A percentile compares a stretch with the other conserved stretches of the same genome.
Evolutionary conservation across 2,113 vertebrate species (phyloP).

Genomic region (Podarcis cretensis): DNA sequence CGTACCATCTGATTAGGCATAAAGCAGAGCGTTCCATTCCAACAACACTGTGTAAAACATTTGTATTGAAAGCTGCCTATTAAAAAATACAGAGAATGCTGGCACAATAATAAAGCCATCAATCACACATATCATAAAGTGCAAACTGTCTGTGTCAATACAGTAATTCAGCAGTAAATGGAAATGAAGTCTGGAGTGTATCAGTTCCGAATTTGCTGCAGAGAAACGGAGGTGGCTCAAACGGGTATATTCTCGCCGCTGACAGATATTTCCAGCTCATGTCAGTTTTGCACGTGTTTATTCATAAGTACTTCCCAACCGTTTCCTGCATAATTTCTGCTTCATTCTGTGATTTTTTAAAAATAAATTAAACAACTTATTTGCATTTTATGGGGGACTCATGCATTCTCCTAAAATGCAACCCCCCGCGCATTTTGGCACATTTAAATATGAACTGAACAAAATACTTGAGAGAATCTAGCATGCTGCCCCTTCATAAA

Average conservation of each 20-base stretch:
- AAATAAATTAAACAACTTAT: too few relatives aligned
- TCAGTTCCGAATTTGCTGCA: not conserved
- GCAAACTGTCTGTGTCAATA: slow-evolving; percentile 19
- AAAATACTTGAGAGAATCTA: too few relatives aligned
- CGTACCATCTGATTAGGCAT: not conserved
- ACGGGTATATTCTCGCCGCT: too few relatives aligned
- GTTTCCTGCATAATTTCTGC: too few relatives aligned
- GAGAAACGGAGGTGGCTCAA: not conserved
- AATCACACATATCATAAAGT: slow-evolving; percentile 26
- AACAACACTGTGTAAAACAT: not conserved
- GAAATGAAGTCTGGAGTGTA: slow-evolving; percentile 3
- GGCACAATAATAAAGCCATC: slow-evolving; percentile 23
- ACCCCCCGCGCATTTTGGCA: too few relatives aligned
- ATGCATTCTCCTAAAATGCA: too few relatives aligned
- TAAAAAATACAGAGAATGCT: slow-evolving; percentile 1
- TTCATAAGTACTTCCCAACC: not conserved
- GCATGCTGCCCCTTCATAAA: too few relatives aligned
- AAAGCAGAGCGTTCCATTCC: not conserved
- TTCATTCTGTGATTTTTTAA: too few relatives aligned
- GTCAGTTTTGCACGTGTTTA: not conserved
- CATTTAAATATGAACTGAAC: too few relatives aligned
- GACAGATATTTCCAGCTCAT: too few relatives aligned
- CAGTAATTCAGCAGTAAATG: slow-evolving; percentile 24
- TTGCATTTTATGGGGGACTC: too few relatives aligned
- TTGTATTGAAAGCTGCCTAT: slow-evolving; percentile 20